These are phyloP conservation scores for Lophura nycthemera DNA, from an alignment of 2,113 vertebrate genomes.

Conservation along the genomic window DNA sequence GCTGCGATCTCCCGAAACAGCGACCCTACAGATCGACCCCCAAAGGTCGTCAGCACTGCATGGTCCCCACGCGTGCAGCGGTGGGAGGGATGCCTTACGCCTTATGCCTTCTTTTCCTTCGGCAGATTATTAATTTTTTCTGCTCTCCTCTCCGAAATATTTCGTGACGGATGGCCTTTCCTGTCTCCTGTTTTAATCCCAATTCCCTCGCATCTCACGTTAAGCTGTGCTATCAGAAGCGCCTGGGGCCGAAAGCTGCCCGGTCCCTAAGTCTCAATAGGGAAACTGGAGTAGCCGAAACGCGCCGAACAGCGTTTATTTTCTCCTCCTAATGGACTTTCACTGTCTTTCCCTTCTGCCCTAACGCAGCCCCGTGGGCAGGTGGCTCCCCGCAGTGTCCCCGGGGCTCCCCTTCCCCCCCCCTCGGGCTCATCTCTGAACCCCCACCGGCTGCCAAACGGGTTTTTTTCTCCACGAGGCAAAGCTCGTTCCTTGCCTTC, in stretches of 20 bases:
- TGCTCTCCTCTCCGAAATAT: not conserved
- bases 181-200: not conserved
- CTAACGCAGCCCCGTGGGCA: not conserved
- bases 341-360: too few relatives aligned
- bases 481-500: not conserved
- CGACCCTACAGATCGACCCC: not conserved
- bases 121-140: not conserved
- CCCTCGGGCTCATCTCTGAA: not conserved
- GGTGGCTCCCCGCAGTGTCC: not conserved
- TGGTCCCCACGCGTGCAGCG: not conserved
- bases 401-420: fast-evolving
- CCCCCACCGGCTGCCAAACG: not conserved
- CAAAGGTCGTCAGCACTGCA: not conserved
- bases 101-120: not conserved
- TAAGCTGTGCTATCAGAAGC: not conserved
- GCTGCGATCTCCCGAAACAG: not conserved
- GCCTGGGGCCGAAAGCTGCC: not conserved
- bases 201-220: not conserved
- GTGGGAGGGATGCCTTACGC: not conserved
- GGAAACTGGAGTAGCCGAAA: too few relatives aligned
- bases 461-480: not conserved
- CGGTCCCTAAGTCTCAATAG: not conserved
- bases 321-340: not conserved
- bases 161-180: not conserved
- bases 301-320: not conserved